Evolutionary conservation across 2,888 invertebrate species (phyloP), one percentile per base, ranked within the genome.

Genomic region (Pandemis cinnamomeana): DNA sequence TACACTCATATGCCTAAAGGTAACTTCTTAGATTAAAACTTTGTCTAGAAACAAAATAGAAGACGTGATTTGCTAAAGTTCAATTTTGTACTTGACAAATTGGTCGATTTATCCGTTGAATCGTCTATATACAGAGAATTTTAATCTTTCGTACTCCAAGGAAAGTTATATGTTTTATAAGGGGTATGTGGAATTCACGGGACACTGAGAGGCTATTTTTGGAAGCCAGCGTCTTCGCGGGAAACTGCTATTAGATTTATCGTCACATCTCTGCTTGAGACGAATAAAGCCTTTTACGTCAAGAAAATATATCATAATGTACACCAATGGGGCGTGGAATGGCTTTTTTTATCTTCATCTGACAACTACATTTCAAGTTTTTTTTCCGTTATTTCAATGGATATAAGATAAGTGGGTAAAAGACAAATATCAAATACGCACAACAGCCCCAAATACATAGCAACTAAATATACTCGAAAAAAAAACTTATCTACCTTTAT

Each of bases 181-280:
- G 71, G 53, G 69, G 72, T 76, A 77, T 79, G 70, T 78, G 76
- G 48, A 79, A 78, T 81, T 77, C 67, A 70, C 76, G 78, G 74
- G 77, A 79, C 77, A 72, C 78, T 73, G 72, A 71, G 70, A 70
- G 72, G 77, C 78, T 87, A 86, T 85, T 85, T 87, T 85, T 82
- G 78, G 84, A 83, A 77, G 60, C 78, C 76, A 75, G 78, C 80
- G 64, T 83, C 80, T 80, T 71, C 75, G 78, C 75, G 75, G 76
- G 77, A 76, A 78, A 76, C 76, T 77, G 78, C 75, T 79, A 80
- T 81, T 80, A 78, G 77, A 82, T 80, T 83, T 80, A 82, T 84
- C 77, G 77, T 55, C 75, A 75, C 77, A 79, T 77, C 78, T 53
- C 41, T 77, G 55, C 51, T 61, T 8, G 67, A 41, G n/a, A 71